A percentile compares a stretch with the other conserved stretches of the same genome.
These are phyloP conservation scores for Eristalinus sepulchralis DNA, from an alignment of 2,888 invertebrate genomes.

Conservation along the genomic window DNA sequence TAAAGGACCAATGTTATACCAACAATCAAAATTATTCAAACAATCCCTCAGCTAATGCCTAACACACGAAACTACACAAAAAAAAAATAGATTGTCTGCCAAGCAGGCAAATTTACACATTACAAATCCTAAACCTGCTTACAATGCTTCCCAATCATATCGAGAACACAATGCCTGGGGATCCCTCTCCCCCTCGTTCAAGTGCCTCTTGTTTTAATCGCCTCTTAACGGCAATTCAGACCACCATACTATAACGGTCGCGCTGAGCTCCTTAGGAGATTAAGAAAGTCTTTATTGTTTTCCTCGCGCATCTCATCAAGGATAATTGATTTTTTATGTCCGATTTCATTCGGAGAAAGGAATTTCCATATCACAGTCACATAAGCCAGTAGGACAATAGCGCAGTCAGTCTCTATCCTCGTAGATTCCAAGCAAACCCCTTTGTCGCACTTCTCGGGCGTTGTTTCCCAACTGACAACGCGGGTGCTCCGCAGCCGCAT, in stretches of 20 bases:
- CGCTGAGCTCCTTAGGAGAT: background rate
- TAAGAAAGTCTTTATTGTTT: background rate
- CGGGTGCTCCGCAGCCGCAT: background rate
- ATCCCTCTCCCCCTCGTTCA: background rate
- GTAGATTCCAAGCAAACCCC: background rate
- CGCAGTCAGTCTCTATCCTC: background rate
- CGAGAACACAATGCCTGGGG: background rate
- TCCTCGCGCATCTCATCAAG: background rate
- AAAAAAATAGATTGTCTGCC: too few relatives aligned
- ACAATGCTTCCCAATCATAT: background rate
- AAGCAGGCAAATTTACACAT: too few relatives aligned
- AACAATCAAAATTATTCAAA: too few relatives aligned
- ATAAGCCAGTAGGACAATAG: background rate
- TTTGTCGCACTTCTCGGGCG: background rate
- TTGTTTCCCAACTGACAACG: background rate
- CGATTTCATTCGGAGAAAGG: background rate
- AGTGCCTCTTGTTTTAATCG: background rate
- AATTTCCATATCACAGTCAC: background rate
- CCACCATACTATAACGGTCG: background rate
- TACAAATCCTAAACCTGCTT: too few relatives aligned
- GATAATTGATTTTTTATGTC: slow-evolving; percentile 33
- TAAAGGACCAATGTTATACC: too few relatives aligned
- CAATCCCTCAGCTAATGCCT: too few relatives aligned
- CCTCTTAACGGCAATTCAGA: background rate
- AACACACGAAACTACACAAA: too few relatives aligned